A percentile compares a stretch with the other conserved stretches of the same genome.
Evolutionary conservation across 1,140 invertebrate species (phyloP).

Genomic region (Chrysoperla carnea): DNA sequence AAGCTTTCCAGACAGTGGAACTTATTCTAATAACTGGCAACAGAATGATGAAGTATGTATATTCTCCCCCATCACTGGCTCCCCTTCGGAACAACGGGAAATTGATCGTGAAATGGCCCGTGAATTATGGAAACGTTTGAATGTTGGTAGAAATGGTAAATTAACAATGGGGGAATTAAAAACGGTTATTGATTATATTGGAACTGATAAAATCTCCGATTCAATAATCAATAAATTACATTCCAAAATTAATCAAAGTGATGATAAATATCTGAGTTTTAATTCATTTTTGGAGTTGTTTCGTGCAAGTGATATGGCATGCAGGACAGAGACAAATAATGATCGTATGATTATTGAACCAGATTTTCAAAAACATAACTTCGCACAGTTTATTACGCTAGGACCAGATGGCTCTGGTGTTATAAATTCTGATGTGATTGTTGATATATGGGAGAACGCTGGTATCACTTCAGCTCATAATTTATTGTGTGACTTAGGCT

Average conservation of each 20-base stretch:
- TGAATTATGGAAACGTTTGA: slow-evolving; percentile 36
- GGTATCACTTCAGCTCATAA: slow-evolving; percentile 40
- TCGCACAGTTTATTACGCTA: slow-evolving; percentile 16
- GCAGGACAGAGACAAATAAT: slow-evolving; percentile 17
- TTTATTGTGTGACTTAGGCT: slow-evolving; percentile 50
- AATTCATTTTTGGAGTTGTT: slow-evolving; percentile 45
- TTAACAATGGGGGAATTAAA: slow-evolving; percentile 36
- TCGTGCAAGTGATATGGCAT: slow-evolving; percentile 25
- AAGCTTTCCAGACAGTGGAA: slow-evolving; percentile 22
- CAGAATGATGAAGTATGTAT: slow-evolving; percentile 4
- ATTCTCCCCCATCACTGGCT: slow-evolving; percentile 5
- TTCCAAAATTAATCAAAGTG: slow-evolving; percentile 40
- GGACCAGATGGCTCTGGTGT: slow-evolving; percentile 20
- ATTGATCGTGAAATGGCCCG: slow-evolving; percentile 22
- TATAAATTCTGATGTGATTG: slow-evolving; percentile 27
- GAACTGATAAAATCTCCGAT: slow-evolving; percentile 37
- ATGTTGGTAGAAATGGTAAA: slow-evolving; percentile 38
- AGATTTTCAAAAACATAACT: slow-evolving; percentile 16
- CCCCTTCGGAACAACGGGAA: slow-evolving; percentile 5
- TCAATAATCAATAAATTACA: slow-evolving; percentile 46
- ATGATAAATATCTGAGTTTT: slow-evolving; percentile 46
- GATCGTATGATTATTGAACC: slow-evolving; percentile 12
- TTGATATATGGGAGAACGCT: slow-evolving; percentile 54
- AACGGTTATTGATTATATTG: slow-evolving; percentile 40
- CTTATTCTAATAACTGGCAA: slow-evolving; percentile 7